These are phyloP conservation scores for Yoshiicerus persimilis DNA, from an alignment of 1,140 invertebrate species.

Conservation along the genomic window DNA sequence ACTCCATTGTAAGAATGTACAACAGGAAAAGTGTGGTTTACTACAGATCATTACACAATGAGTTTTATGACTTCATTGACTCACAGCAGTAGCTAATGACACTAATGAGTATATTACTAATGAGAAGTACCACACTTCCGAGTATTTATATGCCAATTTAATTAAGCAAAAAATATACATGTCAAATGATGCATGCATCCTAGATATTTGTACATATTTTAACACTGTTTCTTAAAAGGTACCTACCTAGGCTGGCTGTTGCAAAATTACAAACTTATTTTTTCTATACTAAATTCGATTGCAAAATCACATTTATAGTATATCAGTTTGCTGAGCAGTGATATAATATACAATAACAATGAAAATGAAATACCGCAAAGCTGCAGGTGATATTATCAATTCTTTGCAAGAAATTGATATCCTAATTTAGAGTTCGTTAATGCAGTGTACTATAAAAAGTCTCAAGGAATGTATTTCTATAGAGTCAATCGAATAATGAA, in stretches of 20 bases:
- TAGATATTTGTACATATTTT: too few relatives aligned
- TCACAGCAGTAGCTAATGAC: not conserved
- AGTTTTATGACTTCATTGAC: not conserved
- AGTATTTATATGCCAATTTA: not conserved
- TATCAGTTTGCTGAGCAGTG: too few relatives aligned
- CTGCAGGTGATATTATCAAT: not conserved
- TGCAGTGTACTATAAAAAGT: not conserved
- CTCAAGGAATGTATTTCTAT: not conserved
- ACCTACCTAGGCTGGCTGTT: too few relatives aligned
- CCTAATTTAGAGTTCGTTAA: too few relatives aligned
- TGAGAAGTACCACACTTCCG: not conserved
- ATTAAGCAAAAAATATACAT: not conserved
- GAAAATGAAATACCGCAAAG: not conserved
- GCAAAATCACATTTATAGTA: too few relatives aligned
- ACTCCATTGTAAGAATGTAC: not conserved
- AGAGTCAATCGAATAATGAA: not conserved
- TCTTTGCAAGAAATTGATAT: too few relatives aligned
- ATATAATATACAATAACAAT: not conserved
- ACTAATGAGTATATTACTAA: not conserved
- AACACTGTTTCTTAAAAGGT: too few relatives aligned
- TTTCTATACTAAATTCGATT: too few relatives aligned
- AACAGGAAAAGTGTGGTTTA: not conserved
- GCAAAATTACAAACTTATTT: too few relatives aligned
- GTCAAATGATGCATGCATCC: not conserved
- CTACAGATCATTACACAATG: not conserved